Conservation (phyloP, 2,888 invertebrate genomes). For the Meliscaeva auricollis region DNA sequence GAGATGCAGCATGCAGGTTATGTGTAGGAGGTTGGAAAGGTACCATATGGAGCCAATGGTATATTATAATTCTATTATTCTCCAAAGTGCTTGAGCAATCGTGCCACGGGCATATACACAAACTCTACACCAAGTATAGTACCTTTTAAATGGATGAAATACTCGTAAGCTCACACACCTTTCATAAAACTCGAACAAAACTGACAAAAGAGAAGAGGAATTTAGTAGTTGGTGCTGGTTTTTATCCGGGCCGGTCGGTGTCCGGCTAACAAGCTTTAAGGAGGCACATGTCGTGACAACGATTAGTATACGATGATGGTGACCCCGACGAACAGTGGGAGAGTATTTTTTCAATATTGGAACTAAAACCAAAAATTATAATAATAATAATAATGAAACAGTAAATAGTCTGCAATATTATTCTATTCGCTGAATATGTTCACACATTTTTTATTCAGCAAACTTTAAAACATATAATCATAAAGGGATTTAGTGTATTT, state of each 20-base stretch:
- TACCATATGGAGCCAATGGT: background rate
- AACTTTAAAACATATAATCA: too few species aligned
- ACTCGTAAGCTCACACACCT: conserved; percentile 33
- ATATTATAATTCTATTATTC: conserved; percentile 52
- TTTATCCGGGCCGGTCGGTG: conserved; percentile 14
- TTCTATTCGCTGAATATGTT: too few species aligned
- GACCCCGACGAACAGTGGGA: background rate
- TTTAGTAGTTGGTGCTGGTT: conserved; percentile 16
- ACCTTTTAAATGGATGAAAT: conserved; percentile 41
- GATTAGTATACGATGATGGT: background rate
- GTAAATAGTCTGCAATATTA: too few species aligned
- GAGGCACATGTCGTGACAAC: background rate
- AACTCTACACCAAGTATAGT: background rate
- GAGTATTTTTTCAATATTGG: background rate
- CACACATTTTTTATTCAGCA: too few species aligned
- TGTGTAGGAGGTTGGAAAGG: background rate
- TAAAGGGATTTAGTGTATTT: too few species aligned
- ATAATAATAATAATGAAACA: too few species aligned
- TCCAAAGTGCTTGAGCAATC: conserved; percentile 54
- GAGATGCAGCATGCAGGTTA: conserved; percentile 13
- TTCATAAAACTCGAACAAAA: conserved; percentile 22
- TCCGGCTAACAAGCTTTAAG: conserved; percentile 42
- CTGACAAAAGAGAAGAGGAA: background rate
- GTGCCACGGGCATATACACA: conserved; percentile 11
- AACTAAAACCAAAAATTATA: too few species aligned